Evolutionary conservation across 2,113 vertebrate species (phyloP), one percentile per base, ranked within the genome.

Genomic region (Miniopterus natalensis): DNA sequence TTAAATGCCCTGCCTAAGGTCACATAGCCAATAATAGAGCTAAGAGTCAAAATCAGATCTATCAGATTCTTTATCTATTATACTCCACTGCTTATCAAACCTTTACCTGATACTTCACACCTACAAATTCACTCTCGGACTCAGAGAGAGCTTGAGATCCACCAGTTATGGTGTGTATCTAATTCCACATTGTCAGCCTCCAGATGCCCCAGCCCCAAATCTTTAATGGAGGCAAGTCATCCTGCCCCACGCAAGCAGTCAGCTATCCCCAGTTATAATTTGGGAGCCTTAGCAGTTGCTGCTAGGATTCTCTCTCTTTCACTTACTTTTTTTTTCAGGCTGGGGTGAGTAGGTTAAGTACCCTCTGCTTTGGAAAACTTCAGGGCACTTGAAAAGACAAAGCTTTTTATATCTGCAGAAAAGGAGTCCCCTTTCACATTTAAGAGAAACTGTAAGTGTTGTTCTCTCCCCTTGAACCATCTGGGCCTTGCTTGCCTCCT

Each of bases 311-410:
- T 84, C 59, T 95, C 40, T 42, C 6, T 85, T 31, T 70, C 4
- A 25, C 23, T 77, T 49, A 86, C n/a, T 71, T 21, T 71, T 88
- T 92, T 88, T 85, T 77, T 66, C 36, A 87, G 55, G 51, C 84
- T 57, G 8, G 71, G 55, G 49, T 86, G 70, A 92, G 47, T 83
- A 84, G 70, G 51, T 86, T 85, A 95, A 79, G 78, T 23, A 96
- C 31, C 23, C 78, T 96, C 75, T 93, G 53, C 31, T 95, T 42
- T 87, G 53, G 61, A 98, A 96, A 95, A 90, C 77, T 68, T 78
- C 23, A 90, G 86, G 47, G 42, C 40, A 84, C 77, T 94, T 96
- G 77, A 96, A 94, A 85, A 93, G 59, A 92, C 70, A 75, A 91
- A 95, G 75, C 25, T 79, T 95, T 95, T 94, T 74, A 70, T 88